These are phyloP conservation scores for Potamilus streckersoni DNA, from an alignment of 1,140 invertebrate species.

Conservation along the genomic window DNA sequence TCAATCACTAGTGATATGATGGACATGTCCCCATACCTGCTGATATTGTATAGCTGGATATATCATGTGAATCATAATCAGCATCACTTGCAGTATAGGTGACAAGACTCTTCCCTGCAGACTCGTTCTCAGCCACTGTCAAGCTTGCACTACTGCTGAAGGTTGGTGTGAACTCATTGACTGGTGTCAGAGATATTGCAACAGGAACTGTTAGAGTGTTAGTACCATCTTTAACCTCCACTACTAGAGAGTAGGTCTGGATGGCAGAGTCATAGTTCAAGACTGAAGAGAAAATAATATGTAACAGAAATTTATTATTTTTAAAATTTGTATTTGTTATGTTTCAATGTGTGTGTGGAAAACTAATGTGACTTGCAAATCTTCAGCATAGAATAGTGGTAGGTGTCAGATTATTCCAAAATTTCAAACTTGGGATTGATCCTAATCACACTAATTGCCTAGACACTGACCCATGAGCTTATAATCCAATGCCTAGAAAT, in stretches of 20 bases:
- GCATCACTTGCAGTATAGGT: slow-evolving; percentile 43
- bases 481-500: no score
- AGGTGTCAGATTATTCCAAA: no score
- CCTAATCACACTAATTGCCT: no score
- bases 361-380: no score
- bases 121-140: slow-evolving; percentile 34
- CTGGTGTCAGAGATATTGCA: slow-evolving; percentile 30
- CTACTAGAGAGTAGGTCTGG: slow-evolving; percentile 34
- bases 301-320: no score
- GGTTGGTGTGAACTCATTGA: slow-evolving; percentile 42
- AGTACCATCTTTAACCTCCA: slow-evolving; percentile 36
- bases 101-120: slow-evolving; percentile 24
- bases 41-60: slow-evolving; percentile 34
- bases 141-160: slow-evolving; percentile 30
- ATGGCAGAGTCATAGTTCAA: slow-evolving; percentile 49
- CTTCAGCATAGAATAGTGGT: no score
- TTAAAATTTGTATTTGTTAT: no score
- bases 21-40: slow-evolving; percentile 17
- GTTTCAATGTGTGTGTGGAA: no score
- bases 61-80: slow-evolving; percentile 39
- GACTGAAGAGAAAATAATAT: slow-evolving; percentile 21
- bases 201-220: slow-evolving; percentile 34
- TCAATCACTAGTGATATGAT: no score
- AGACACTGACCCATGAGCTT: no score
- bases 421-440: no score